Base-by-base conservation (phyloP, 2,113 vertebrate genomes). In the Gymnocephalus cernua region DNA sequence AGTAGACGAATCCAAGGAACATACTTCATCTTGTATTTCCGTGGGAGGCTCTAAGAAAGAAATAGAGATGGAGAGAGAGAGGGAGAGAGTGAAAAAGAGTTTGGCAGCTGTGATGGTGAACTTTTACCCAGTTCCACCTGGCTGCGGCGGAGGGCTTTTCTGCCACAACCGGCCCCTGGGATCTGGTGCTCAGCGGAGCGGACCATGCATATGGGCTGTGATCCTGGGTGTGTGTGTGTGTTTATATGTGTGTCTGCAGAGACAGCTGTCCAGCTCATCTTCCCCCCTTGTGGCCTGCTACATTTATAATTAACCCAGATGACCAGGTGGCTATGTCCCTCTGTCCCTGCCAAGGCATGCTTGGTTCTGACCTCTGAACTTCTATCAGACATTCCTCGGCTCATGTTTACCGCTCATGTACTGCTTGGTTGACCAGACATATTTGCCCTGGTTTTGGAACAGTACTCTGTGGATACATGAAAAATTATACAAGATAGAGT, bases 231-330 rank as follows among this genome's bases (percentile, higher is more conserved):
- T 83, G 83, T 80, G 83, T 79, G 70, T 84, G 74, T 81, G 66
- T 90, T 61, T 88, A 62, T 86, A 67, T 89, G 82, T 89, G 83
- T 93, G 90, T 91, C 74, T 86, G 80, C 73, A 91, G 86, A 91
- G 93, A 94, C 93, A 94, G 94, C 94, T 95, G 94, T 93, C 91
- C 90, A 90, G 92, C 92, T 93, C 93, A 92, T 93, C 94, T 94
- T 93, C 90, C 91, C 87, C 89, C 84, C 85, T 93, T 84, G 89
- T 53, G 79, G 92, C 89, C 88, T 86, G 82, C 90, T 89, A 93
- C 91, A 94, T 94, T 94, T 95, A 95, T 93, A 94, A 94, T 95
- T 95, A 95, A 93, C 92, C 88, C 89, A 93, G 84, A 93, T 95
- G 94, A 93, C 92, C 93, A 94, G 93, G 93, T 95, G 93, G 92